phyloP scores from a whole-genome alignment of 35 echinoderm and acorn worm species.

The Hemicentrotus pulcherrimus region DNA sequence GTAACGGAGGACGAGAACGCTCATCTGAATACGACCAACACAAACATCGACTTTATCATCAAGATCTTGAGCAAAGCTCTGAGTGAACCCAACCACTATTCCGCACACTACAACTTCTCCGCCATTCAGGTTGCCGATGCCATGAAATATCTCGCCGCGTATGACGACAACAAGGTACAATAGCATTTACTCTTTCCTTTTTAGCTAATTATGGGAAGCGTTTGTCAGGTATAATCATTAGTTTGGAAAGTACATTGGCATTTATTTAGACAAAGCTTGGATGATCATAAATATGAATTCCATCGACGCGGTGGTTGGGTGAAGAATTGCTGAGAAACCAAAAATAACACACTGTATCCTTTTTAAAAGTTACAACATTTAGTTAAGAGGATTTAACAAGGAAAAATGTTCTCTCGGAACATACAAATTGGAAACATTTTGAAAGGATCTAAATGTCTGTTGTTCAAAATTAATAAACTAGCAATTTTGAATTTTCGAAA shows the following conservation, averaged over 20 bases:
- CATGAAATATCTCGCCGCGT: constrained; percentile 68
- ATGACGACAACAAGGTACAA: constrained; percentile 83
- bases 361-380: background rate
- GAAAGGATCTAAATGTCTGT: no score
- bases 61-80: constrained; percentile 75
- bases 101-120: constrained; percentile 76
- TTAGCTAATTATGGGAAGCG: background rate
- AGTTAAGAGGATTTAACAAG: background rate
- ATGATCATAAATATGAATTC: no score
- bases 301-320: background rate
- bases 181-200: background rate
- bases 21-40: constrained; percentile 53
- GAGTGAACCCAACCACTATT: constrained; percentile 66
- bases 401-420: background rate
- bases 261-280: no score
- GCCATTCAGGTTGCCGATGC: constrained; percentile 64
- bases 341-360: background rate
- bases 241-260: no score
- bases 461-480: no score
- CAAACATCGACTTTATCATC: constrained; percentile 71
- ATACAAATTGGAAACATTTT: no score
- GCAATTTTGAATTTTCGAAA: no score
- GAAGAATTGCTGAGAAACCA: background rate
- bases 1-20: constrained; percentile 80
- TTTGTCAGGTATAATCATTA: no score